Conservation (phyloP, 2,113 vertebrate species). For the Dasyornis broadbenti region DNA sequence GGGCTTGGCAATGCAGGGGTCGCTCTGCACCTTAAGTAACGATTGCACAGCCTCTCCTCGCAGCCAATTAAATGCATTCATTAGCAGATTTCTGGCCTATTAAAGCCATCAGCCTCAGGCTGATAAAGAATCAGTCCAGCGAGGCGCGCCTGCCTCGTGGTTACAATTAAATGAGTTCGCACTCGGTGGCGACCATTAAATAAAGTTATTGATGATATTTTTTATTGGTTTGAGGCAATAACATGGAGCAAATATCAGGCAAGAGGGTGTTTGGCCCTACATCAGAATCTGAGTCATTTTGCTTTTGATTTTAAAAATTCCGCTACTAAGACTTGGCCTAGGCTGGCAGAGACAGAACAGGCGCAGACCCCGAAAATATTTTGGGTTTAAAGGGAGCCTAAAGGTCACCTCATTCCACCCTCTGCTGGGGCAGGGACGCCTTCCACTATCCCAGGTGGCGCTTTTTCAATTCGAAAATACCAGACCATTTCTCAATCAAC, state of each 20-base stretch:
- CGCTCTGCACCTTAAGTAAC: background rate
- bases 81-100: conserved; percentile 10
- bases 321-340: background rate
- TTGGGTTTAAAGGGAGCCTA: background rate
- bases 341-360: background rate
- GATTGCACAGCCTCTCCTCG: background rate
- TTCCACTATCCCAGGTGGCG: background rate
- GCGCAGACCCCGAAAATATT: too few relatives aligned
- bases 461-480: background rate
- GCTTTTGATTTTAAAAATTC: background rate
- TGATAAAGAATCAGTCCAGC: conserved; percentile 42
- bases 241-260: background rate
- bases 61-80: conserved; percentile 23
- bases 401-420: background rate
- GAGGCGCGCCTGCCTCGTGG: background rate
- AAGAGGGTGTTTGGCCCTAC: background rate
- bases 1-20: background rate
- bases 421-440: background rate
- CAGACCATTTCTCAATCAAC: background rate
- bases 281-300: background rate
- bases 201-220: background rate
- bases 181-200: background rate
- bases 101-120: conserved; percentile 28
- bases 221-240: background rate
- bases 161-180: conserved; percentile 9